phyloP scores from a whole-genome alignment of 2,797 vertebrate genomes.

The Gadopsis marmoratus region DNA sequence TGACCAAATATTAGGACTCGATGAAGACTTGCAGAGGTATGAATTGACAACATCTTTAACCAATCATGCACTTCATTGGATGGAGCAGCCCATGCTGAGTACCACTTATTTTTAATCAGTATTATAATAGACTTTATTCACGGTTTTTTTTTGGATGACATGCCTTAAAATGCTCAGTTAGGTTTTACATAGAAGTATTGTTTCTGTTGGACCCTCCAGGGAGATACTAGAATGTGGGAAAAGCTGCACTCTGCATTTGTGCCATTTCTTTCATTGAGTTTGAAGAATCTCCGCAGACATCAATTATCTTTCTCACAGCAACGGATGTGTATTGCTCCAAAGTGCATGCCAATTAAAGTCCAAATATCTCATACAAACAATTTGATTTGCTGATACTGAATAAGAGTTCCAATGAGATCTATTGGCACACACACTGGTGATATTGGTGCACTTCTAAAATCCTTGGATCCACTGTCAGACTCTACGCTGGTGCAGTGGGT shows the following conservation, averaged over 20 bases:
- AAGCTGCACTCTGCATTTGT: too few species aligned
- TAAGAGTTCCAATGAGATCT: neutral
- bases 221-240: too few species aligned
- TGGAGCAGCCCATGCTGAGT: neutral
- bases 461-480: too few species aligned
- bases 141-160: neutral
- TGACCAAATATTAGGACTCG: constrained; percentile 38
- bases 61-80: neutral
- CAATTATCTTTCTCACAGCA: neutral
- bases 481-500: too few species aligned
- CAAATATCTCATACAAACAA: neutral
- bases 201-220: neutral
- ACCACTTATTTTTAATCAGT: neutral
- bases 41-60: neutral
- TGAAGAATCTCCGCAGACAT: neutral
- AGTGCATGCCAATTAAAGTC: neutral
- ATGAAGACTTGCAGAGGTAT: constrained; percentile 77
- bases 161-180: neutral
- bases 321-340: neutral
- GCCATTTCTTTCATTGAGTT: neutral
- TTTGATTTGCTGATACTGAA: neutral
- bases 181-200: neutral
- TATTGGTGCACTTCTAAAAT: too few species aligned
- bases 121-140: neutral
- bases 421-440: neutral